These are phyloP conservation scores for Ptychoptera contaminata DNA, from an alignment of 2,888 invertebrate species.

Conservation along the genomic window DNA sequence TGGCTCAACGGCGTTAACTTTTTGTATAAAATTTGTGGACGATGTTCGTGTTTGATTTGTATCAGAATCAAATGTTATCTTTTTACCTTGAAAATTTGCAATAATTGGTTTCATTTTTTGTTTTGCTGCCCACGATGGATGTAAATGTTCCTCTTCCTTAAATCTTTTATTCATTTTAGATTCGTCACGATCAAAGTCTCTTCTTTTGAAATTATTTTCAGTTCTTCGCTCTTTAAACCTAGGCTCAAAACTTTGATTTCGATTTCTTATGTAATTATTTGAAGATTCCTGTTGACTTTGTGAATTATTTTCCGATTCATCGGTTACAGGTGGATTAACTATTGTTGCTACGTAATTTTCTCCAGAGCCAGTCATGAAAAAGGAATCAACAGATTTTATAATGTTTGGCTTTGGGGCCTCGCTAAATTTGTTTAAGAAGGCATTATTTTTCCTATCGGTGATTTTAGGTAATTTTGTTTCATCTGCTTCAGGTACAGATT, in stretches of 20 bases:
- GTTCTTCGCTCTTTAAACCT: neutral
- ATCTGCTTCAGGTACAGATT: conserved; percentile 11
- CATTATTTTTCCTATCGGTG: neutral
- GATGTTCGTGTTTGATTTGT: too few relatives aligned
- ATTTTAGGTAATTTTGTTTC: neutral
- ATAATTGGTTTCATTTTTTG: conserved; percentile 11
- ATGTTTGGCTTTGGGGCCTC: neutral
- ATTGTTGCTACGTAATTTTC: conserved; percentile 25
- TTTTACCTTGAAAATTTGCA: conserved; percentile 10
- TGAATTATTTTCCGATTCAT: neutral
- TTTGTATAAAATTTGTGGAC: neutral
- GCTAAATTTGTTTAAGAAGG: too few relatives aligned
- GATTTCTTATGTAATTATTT: neutral
- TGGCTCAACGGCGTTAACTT: neutral
- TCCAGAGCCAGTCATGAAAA: conserved; percentile 25
- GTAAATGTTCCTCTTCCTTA: conserved; percentile 6
- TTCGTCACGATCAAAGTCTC: neutral
- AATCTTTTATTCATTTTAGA: neutral
- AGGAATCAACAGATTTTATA: conserved; percentile 16
- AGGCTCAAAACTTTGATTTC: neutral
- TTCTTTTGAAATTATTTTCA: neutral
- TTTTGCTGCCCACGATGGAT: conserved; percentile 14
- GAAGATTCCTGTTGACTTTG: neutral
- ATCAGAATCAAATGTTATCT: conserved; percentile 9
- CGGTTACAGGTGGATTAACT: conserved; percentile 9